Base-by-base conservation (phyloP, 1,140 invertebrate species). In the Ceratosolen solmsi region DNA sequence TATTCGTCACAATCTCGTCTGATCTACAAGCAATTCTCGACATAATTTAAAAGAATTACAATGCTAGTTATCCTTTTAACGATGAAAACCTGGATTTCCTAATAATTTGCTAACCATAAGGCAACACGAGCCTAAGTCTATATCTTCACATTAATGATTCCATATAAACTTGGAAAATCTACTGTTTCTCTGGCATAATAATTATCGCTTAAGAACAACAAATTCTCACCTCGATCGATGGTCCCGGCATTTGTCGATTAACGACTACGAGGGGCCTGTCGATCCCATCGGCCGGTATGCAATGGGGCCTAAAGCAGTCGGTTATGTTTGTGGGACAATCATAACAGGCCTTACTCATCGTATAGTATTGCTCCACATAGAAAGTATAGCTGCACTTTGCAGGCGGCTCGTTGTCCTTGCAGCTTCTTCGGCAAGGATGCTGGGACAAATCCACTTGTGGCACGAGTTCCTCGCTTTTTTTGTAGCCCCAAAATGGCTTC, bases 221-320 rank as follows among this genome's bases (percentile, higher is more conserved):
- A 54, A 17, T 63, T 58, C 73, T 75, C 89, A 96, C 96, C 92
- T 97, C 94, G 58, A 98, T 95, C 1, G 93, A 87, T 13, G 97
- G 97, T 78, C 97, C 97, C 1, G 97, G 97, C 91, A 98, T 93
- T 91, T 95, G 95, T 75, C 97, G 93, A 91, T 98, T 98, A 7
- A 97, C 94, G 0, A 96, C 94, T 4, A 95, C 93, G 25, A 98
- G 89, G 0, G 94, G 91, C 83, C 96, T 92, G 36, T 93, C 92
- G 9, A 95, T 91, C 0, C 97, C 97, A 89, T 98, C 96, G 8
- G 94, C 96, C 7, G 96, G 92, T 74, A 98, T 93, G 87, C 97
- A 98, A 85, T 98, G 95, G 0, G 93, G 93, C 54, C 95, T 91
- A 60, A 91, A 92, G 87, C 97, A 98, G 87, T 98, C 96, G 0